phyloP scores from a whole-genome alignment of 2,888 invertebrate species.

The Deilephila porcellus region DNA sequence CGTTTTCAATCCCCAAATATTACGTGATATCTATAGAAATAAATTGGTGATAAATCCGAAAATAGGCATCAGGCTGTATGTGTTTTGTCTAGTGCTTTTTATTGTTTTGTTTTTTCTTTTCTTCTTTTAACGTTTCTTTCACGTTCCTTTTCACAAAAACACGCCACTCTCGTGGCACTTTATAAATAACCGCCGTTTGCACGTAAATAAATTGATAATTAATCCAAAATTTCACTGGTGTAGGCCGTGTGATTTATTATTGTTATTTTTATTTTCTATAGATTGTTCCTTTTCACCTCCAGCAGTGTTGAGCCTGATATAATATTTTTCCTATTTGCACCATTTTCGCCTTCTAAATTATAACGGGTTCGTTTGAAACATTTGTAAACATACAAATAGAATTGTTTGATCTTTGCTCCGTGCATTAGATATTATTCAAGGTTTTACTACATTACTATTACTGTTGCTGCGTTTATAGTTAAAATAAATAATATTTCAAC shows the following conservation, averaged over 20 bases:
- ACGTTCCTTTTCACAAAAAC: too few relatives aligned
- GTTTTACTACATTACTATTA: background rate
- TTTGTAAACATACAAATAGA: background rate
- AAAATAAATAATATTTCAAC: too few relatives aligned
- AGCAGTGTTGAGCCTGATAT: too few relatives aligned
- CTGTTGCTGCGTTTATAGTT: background rate
- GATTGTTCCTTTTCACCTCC: too few relatives aligned
- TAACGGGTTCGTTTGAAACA: background rate
- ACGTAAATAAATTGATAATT: too few relatives aligned
- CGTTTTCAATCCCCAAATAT: background rate
- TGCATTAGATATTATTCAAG: conserved; percentile 13
- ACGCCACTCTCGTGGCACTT: too few relatives aligned
- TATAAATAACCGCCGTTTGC: too few relatives aligned
- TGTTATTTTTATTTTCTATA: background rate
- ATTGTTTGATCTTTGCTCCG: conserved; percentile 2
- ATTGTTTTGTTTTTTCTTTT: too few relatives aligned
- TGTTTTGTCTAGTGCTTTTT: background rate
- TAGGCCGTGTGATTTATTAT: background rate
- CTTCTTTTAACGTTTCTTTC: too few relatives aligned
- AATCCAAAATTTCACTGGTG: too few relatives aligned
- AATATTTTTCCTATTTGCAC: too few relatives aligned
- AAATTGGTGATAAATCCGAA: background rate
- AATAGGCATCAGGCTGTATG: background rate
- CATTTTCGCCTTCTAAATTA: too few relatives aligned
- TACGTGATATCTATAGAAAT: background rate